These are phyloP conservation scores for Rotaria sp. DNA, from an alignment of 2,888 invertebrate species.

Conservation along the genomic window DNA sequence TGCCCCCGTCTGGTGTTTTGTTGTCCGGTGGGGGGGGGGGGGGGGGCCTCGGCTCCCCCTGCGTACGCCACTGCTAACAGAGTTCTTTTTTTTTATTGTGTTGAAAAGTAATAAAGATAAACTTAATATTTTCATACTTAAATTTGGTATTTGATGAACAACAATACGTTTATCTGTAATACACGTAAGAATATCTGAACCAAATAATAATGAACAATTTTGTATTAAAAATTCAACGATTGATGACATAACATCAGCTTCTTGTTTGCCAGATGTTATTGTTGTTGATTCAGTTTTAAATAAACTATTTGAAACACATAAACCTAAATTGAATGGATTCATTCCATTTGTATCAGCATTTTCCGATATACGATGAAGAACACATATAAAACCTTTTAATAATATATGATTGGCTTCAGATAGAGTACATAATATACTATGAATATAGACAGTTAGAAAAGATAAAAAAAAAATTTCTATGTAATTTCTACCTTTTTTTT, in stretches of 20 bases:
- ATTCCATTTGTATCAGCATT: not conserved
- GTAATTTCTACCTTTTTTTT: not conserved
- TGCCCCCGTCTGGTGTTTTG: too few species aligned
- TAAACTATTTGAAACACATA: conserved; percentile 14
- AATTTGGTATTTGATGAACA: not conserved
- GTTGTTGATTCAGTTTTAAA: conserved; percentile 28
- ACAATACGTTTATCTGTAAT: conserved; percentile 13
- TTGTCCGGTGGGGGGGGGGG: too few species aligned
- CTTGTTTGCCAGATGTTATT: not conserved
- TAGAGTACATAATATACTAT: not conserved
- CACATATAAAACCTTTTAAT: conserved; percentile 16
- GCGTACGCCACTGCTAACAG: too few species aligned
- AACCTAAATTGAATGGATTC: conserved; percentile 25
- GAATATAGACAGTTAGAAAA: not conserved
- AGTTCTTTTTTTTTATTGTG: too few species aligned
- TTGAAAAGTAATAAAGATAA: not conserved
- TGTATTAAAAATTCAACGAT: conserved; percentile 13
- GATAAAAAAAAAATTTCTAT: not conserved
- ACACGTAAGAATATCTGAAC: conserved; percentile 13
- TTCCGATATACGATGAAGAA: not conserved
- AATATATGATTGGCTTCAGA: not conserved
- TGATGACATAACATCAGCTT: conserved; percentile 28
- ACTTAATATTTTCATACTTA: not conserved
- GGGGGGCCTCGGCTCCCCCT: too few species aligned
- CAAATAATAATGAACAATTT: conserved; percentile 4